phyloP scores from a whole-genome alignment of 1,140 invertebrate species.

The Chrysomallon squamiferum region DNA sequence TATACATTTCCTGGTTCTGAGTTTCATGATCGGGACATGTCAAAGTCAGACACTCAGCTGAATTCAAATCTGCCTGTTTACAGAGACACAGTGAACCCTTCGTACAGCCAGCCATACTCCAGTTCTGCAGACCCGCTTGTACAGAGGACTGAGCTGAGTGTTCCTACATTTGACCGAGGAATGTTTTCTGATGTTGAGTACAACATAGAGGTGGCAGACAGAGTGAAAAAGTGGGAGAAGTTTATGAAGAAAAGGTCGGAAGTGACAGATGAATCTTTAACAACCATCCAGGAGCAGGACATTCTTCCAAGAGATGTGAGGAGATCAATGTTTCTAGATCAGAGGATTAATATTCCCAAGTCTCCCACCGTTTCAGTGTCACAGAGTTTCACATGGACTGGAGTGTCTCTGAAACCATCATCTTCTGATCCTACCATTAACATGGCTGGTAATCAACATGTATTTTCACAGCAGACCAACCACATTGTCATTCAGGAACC shows the following conservation, averaged over 20 bases:
- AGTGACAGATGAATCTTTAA: constrained; percentile 21
- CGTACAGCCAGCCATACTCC: constrained; percentile 10
- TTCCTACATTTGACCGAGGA: constrained; percentile 33
- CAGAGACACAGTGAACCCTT: constrained; percentile 21
- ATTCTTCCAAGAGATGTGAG: constrained; percentile 20
- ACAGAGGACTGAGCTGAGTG: constrained; percentile 6
- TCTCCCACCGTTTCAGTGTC: background rate
- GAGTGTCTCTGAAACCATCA: constrained; percentile 14
- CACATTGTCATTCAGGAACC: constrained; percentile 45
- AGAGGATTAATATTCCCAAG: background rate
- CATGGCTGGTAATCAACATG: constrained; percentile 27
- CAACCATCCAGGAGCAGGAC: constrained; percentile 29
- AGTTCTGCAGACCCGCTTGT: constrained; percentile 1
- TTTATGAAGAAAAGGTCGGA: constrained; percentile 44
- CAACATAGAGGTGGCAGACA: constrained; percentile 55
- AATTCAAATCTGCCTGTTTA: constrained; percentile 22
- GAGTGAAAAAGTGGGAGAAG: constrained; percentile 57
- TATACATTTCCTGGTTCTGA: constrained; percentile 15
- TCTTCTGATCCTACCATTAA: constrained; percentile 25
- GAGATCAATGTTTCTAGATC: constrained; percentile 17
- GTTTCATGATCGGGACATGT: constrained; percentile 38
- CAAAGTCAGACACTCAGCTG: constrained; percentile 54
- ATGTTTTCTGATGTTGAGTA: constrained; percentile 61
- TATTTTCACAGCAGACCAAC: constrained; percentile 44
- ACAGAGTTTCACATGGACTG: background rate